Conservation (phyloP, 53 echinoderm and acorn worm species). For the Temnopleurus reevesii region DNA sequence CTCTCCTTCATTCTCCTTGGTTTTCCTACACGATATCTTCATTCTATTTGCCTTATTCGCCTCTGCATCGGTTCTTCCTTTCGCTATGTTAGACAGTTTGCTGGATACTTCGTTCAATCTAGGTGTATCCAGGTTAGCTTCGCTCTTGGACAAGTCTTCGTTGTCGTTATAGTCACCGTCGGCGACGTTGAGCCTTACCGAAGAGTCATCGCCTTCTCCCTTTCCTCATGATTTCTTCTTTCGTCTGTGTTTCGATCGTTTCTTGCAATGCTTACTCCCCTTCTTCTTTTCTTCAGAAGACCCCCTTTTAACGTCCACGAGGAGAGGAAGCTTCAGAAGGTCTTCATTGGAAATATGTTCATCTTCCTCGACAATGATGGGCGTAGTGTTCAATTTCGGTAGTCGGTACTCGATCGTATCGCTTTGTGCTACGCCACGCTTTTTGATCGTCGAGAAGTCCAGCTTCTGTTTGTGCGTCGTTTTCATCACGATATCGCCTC, state of each 20-base stretch:
- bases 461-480: constrained; percentile 22
- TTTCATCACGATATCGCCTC: not conserved
- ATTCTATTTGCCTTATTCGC: not conserved
- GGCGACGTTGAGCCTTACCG: not conserved
- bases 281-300: not conserved
- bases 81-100: constrained; percentile 10
- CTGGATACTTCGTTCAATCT: not conserved
- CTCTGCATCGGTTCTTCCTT: not conserved
- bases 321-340: not conserved
- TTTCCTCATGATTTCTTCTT: not conserved
- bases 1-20: not conserved
- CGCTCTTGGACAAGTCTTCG: not conserved
- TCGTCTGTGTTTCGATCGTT: not conserved
- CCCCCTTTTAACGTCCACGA: not conserved
- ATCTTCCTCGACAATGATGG: not conserved
- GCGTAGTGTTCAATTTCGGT: constrained; percentile 9
- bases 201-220: not conserved
- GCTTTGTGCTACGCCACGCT: not conserved
- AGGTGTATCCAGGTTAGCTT: not conserved
- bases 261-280: not conserved
- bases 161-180: not conserved
- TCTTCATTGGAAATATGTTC: not conserved
- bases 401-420: constrained; percentile 6
- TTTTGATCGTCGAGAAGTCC: constrained; percentile 19
- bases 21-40: not conserved